These are phyloP conservation scores for Microchirus variegatus DNA, from an alignment of 2,797 vertebrate species.

Conservation along the genomic window DNA sequence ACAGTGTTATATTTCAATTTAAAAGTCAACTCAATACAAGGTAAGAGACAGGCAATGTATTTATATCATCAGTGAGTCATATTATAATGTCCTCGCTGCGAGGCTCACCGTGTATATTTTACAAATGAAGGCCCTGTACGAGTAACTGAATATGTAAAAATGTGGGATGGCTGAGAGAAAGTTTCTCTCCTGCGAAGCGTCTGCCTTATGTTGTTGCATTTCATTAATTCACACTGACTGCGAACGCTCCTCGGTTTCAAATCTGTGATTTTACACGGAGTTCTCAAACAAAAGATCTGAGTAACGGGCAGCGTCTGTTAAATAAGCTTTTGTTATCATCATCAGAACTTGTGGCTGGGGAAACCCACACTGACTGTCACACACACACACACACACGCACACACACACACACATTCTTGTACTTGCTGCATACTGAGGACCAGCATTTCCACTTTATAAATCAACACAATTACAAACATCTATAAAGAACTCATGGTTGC, in stretches of 20 bases:
- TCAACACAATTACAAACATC: too few relatives aligned
- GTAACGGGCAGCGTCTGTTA: slow-evolving; percentile 1
- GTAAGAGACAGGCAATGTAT: neutral
- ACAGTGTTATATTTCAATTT: neutral
- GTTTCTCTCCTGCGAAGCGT: neutral
- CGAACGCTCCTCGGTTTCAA: neutral
- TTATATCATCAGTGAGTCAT: slow-evolving; percentile 11
- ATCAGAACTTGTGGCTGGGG: neutral
- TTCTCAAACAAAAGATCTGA: neutral
- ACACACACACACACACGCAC: too few relatives aligned
- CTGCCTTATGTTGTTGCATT: neutral
- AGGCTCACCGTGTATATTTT: slow-evolving; percentile 12
- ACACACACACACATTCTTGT: too few relatives aligned
- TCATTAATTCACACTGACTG: neutral
- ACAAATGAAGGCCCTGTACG: slow-evolving; percentile 1
- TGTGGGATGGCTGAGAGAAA: neutral
- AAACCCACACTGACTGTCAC: too few relatives aligned
- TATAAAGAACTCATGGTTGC: too few relatives aligned
- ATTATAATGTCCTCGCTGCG: slow-evolving; percentile 5
- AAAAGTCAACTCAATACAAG: neutral
- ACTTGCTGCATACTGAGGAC: too few relatives aligned
- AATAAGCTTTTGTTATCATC: neutral
- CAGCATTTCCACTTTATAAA: too few relatives aligned
- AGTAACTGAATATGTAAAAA: slow-evolving; percentile 8
- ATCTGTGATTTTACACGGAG: neutral